Base-by-base conservation (phyloP, 2,888 invertebrate species). In the Agrotis clavis region DNA sequence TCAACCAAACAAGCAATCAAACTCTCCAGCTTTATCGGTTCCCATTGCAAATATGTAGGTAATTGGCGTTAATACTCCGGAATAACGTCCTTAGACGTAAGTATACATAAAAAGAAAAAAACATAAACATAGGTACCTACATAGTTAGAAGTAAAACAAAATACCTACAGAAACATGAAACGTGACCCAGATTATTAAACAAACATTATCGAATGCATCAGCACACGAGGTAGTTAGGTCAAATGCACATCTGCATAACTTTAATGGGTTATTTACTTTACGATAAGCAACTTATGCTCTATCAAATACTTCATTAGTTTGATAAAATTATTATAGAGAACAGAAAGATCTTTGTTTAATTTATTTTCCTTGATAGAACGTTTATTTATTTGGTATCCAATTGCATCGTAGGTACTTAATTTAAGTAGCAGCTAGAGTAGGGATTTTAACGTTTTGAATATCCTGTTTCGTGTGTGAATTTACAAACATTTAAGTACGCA, bases 231-330 rank as follows among this genome's bases (percentile, higher is more conserved):
- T 59, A 75, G 56, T 57, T 54, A 69, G 80, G 83, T 83, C 78
- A 83, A 74, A 75, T 82, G 84, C 72, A 74, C 79, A 83, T 82
- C 71, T 84, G 77, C 70, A 68, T 70, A 56, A 64, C 13, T 56
- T 48, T 76, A 80, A 80, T 65, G 60, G 66, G 30, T 50, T 74
- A 68, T 73, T 81, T 77, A 81, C 56, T 65, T 74, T 35, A 41
- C 53, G 67, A 82, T 81, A 82, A 72, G 47, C n/a, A 59, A 63
- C 13, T 13, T 71, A 35, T 66, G 65, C 6, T 56, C 14, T 69
- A 60, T 63, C 18, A 54, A 61, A 62, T 47, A n/a, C 45, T 79
- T 56, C 2, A 63, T 71, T 62, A 21, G n/a, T 48, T 70, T 62
- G 54, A 57, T 65, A 25, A 47, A 35, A 30, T 19, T 47, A 14